These are phyloP conservation scores for Sclerodermus sp. DNA, from an alignment of 2,888 invertebrate genomes.

Conservation along the genomic window DNA sequence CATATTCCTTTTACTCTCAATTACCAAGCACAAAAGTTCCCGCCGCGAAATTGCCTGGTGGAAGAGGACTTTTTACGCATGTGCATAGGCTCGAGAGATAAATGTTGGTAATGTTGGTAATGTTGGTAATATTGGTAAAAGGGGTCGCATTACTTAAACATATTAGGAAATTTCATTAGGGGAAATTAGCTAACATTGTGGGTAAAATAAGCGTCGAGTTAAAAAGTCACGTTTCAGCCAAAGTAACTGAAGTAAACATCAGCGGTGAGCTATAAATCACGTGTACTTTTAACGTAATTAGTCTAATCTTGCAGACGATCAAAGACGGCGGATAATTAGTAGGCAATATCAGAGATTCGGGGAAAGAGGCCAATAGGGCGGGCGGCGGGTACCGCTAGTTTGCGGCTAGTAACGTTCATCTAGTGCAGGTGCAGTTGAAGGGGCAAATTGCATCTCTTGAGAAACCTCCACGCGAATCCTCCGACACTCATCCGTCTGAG, in stretches of 20 bases:
- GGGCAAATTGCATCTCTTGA: constrained; percentile 27
- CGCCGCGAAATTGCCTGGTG: too few relatives aligned
- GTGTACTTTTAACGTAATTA: not conserved
- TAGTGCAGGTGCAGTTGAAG: constrained; percentile 13
- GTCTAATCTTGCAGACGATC: not conserved
- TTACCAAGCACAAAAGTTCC: too few relatives aligned
- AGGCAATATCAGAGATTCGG: too few relatives aligned
- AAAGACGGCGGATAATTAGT: too few relatives aligned
- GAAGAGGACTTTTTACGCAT: too few relatives aligned
- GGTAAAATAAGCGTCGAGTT: not conserved
- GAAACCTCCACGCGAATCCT: constrained; percentile 20
- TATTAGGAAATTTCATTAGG: not conserved
- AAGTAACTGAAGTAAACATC: too few relatives aligned
- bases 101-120: too few relatives aligned
- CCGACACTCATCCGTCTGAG: constrained; percentile 14
- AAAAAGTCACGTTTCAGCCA: not conserved
- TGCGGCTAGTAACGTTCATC: not conserved
- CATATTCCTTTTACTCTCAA: too few relatives aligned
- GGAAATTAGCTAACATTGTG: not conserved
- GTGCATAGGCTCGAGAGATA: too few relatives aligned
- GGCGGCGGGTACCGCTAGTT: too few relatives aligned
- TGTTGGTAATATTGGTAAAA: too few relatives aligned
- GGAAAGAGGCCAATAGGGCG: too few relatives aligned
- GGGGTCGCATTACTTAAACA: not conserved
- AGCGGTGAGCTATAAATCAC: not conserved